These are phyloP conservation scores for Cryptotis parvus DNA, from an alignment of 2,113 vertebrate species.

Conservation along the genomic window DNA sequence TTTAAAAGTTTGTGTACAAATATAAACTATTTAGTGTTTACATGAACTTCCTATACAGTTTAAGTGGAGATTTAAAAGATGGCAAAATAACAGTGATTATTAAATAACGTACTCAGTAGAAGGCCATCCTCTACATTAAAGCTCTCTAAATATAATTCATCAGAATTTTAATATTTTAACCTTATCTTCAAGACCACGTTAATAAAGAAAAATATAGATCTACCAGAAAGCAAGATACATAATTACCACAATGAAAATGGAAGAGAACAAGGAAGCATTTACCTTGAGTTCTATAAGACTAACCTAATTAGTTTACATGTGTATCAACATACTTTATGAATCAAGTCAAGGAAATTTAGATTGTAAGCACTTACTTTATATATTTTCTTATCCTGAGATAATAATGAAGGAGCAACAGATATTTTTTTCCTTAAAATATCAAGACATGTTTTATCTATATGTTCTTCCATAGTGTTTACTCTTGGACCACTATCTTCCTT, in stretches of 20 bases:
- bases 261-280: neutral
- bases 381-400: constrained; percentile 73
- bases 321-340: neutral
- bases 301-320: neutral
- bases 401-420: constrained; percentile 60
- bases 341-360: constrained; percentile 26
- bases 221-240: neutral
- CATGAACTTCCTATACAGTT: constrained; percentile 10
- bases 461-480: constrained; percentile 65
- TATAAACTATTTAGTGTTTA: constrained; percentile 52
- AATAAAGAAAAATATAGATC: constrained; percentile 39
- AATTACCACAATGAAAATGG: neutral
- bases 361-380: constrained; percentile 82
- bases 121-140: neutral
- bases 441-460: constrained; percentile 76
- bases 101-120: neutral
- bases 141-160: neutral
- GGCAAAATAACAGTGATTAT: constrained; percentile 35
- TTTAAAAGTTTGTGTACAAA: constrained; percentile 72
- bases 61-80: constrained; percentile 48
- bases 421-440: constrained; percentile 68
- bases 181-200: constrained; percentile 19
- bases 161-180: constrained; percentile 36
- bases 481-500: constrained; percentile 55
- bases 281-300: neutral